These are phyloP conservation scores for Ctenicera cuprea DNA, from an alignment of 2,888 invertebrate species.

Conservation along the genomic window DNA sequence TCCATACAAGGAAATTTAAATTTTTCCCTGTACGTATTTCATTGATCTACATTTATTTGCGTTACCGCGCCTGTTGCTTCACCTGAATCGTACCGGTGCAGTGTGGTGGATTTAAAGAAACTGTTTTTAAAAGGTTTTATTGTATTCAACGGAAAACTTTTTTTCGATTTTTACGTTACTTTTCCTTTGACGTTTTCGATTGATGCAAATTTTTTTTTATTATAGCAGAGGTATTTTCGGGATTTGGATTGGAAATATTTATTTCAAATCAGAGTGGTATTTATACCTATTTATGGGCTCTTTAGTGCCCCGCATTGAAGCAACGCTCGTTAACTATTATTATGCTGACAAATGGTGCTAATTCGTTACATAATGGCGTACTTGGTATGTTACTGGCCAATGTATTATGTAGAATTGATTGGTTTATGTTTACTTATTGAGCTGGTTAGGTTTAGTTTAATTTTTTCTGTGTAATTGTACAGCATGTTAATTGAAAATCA, in stretches of 20 bases:
- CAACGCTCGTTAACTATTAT: constrained; percentile 19
- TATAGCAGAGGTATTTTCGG: too few relatives aligned
- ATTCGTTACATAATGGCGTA: constrained; percentile 9
- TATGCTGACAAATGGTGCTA: constrained; percentile 18
- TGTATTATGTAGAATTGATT: constrained; percentile 4
- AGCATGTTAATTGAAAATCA: not conserved
- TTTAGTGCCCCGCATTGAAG: not conserved
- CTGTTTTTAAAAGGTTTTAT: constrained; percentile 2
- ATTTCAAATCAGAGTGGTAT: not conserved
- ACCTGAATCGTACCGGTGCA: not conserved
- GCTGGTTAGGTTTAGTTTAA: not conserved
- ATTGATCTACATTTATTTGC: not conserved
- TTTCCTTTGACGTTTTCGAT: too few relatives aligned
- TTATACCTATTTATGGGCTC: not conserved
- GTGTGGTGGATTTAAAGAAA: constrained; percentile 12
- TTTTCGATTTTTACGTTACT: too few relatives aligned
- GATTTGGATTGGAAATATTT: not conserved
- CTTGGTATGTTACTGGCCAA: not conserved
- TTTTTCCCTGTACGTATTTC: not conserved
- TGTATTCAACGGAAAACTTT: not conserved
- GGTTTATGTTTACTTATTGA: not conserved
- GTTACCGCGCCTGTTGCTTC: constrained; percentile 13
- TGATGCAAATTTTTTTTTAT: not conserved
- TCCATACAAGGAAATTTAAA: not conserved
- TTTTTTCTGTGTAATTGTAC: not conserved